Evolutionary conservation across 2,888 invertebrate species (phyloP).

Genomic region (Frankliniella fusca): DNA sequence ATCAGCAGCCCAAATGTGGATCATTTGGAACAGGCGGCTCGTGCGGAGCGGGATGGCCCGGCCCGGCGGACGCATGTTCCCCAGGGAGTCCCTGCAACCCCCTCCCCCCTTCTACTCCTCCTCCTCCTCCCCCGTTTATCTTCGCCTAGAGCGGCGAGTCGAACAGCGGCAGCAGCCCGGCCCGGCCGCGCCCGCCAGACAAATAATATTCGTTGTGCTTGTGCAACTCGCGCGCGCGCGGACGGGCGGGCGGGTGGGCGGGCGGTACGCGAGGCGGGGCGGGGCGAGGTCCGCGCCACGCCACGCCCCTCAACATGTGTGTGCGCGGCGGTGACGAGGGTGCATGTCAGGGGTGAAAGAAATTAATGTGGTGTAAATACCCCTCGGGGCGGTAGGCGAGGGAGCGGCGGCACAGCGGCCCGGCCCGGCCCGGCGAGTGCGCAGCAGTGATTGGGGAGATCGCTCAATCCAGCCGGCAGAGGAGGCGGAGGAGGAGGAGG

Average conservation of each 20-base stretch:
- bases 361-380: constrained; percentile 26
- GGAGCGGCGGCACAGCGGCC: background rate
- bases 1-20: no score
- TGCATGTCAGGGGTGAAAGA: constrained; percentile 5
- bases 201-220: background rate
- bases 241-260: no score
- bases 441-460: constrained; percentile 11
- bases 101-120: no score
- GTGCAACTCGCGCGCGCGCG: background rate
- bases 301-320: background rate
- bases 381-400: background rate
- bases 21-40: no score
- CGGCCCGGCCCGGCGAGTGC: background rate
- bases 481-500: background rate
- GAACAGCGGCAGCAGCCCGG: background rate
- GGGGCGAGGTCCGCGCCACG: background rate
- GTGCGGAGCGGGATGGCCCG: no score
- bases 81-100: no score
- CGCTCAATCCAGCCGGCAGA: constrained; percentile 3
- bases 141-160: background rate
- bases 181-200: background rate
- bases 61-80: no score
- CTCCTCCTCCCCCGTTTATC: no score
- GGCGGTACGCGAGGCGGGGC: no score
- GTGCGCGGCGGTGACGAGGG: background rate